phyloP scores from a whole-genome alignment of 2,888 invertebrate genomes.

The Pyrocoelia pectoralis region DNA sequence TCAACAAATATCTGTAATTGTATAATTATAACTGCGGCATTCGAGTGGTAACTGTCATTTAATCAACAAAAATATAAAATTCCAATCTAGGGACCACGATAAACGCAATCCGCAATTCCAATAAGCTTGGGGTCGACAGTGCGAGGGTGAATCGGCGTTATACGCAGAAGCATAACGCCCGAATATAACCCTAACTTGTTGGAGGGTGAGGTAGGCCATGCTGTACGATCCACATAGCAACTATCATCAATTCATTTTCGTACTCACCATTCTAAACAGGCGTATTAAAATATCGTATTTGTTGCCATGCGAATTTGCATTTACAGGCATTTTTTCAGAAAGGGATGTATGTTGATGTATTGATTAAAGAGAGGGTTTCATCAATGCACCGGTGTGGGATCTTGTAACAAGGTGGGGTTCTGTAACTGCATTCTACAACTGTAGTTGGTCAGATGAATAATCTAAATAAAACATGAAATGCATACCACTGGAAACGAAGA shows the following conservation, averaged over 20 bases:
- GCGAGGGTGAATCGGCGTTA: constrained; percentile 20
- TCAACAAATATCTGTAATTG: no score
- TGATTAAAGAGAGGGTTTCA: constrained; percentile 29
- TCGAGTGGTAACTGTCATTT: constrained; percentile 1
- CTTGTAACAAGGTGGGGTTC: constrained; percentile 39
- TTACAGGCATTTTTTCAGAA: constrained; percentile 27
- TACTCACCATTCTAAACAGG: constrained; percentile 5
- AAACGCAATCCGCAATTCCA: constrained; percentile 25
- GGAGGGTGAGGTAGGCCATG: constrained; percentile 34
- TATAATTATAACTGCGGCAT: not conserved
- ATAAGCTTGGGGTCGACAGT: constrained; percentile 26
- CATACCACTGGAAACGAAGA: not conserved
- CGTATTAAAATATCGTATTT: constrained; percentile 28
- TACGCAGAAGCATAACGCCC: constrained; percentile 12
- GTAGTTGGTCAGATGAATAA: constrained; percentile 16
- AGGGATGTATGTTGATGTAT: constrained; percentile 31
- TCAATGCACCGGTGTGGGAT: constrained; percentile 29
- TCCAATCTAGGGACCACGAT: constrained; percentile 14
- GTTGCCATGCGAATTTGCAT: constrained; percentile 32
- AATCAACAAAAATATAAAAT: constrained; percentile 13
- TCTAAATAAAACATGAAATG: constrained; percentile 1
- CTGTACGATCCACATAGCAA: constrained; percentile 15
- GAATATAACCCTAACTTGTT: constrained; percentile 24
- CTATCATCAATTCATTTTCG: constrained; percentile 11
- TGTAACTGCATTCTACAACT: constrained; percentile 40